Conservation (phyloP, 2,888 invertebrate species). For the Embidobia sp. region DNA sequence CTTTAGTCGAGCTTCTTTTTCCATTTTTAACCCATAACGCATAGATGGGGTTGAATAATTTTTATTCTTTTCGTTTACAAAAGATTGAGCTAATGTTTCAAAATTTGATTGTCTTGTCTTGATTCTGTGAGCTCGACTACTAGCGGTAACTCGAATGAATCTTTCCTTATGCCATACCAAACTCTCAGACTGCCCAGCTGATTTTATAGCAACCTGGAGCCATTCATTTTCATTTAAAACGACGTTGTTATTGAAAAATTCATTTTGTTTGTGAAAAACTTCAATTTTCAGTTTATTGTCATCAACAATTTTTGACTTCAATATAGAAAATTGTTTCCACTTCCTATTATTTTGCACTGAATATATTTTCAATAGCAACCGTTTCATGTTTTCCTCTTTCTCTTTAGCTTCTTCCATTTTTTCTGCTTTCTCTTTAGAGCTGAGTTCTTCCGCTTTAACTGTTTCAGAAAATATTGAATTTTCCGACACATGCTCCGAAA, state of each 20-base stretch:
- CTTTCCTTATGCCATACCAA: slow-evolving; percentile 5
- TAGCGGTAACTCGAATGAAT: slow-evolving; percentile 6
- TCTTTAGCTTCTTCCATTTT: too few species aligned
- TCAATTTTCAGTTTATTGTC: too few species aligned
- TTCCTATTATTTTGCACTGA: too few species aligned
- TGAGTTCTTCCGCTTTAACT: too few species aligned
- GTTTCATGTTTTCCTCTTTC: too few species aligned
- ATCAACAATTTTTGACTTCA: too few species aligned
- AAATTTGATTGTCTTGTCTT: slow-evolving; percentile 1
- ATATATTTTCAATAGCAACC: too few species aligned
- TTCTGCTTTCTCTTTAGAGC: too few species aligned
- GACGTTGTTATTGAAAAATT: slow-evolving; percentile 1
- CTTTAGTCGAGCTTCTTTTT: neutral
- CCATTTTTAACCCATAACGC: neutral
- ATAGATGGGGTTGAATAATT: neutral
- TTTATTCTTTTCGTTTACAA: neutral
- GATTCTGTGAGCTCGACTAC: slow-evolving; percentile 11
- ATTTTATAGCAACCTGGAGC: slow-evolving; percentile 1
- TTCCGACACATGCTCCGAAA: too few species aligned
- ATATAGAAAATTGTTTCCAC: too few species aligned
- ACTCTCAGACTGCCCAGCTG: neutral
- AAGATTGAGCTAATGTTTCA: neutral
- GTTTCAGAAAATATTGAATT: too few species aligned
- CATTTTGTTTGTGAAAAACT: neutral
- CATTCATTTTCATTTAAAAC: neutral